Base-by-base conservation (phyloP, 1,140 invertebrate genomes). In the Formica exsecta region DNA sequence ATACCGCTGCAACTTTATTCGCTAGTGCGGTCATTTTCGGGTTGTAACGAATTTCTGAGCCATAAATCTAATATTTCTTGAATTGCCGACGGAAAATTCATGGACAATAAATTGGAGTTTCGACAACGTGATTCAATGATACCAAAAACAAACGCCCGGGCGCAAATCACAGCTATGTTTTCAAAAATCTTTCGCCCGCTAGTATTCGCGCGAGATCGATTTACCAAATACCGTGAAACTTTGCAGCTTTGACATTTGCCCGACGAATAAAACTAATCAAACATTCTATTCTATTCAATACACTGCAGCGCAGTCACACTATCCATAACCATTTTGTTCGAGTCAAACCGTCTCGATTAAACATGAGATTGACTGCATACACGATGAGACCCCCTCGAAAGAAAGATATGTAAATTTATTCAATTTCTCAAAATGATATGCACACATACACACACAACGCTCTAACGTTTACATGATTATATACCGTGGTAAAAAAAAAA, bases 181-280 rank as follows among this genome's bases (percentile, higher is more conserved):
- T 83, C 68, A 59, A 74, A 83, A 74, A 83, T 73, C 54, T 54
- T 59, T 25, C 79, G 64, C 16, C 29, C 59, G 19, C 9, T 57
- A 61, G 66, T 59, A 25, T 41, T 59, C 36, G 38, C 36, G 38
- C 54, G 79, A 83, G 70, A 83, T 83, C 79, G 41, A 83, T 83
- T 83, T 74, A 83, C 66, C 66, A 36, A 61, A 36, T 54, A 61
- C 79, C 79, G 68, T 62, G 41, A 32, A 83, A 83, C 54, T 61
- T 83, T 74, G 38, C 38, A 61, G 54, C 68, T 83, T 83, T 83
- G 79, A 83, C 79, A 83, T 83, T 83, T 83, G 41, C 54, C 65
- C 68, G 54, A 32, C 66, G 79, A 83, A 48, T 83, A 38, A 74
- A 83, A 73, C 68, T 74, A 83, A 83, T 83, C 79, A 83, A 83